Conservation (phyloP, 2,797 vertebrate species). For the Alcedo quadribrachys region DNA sequence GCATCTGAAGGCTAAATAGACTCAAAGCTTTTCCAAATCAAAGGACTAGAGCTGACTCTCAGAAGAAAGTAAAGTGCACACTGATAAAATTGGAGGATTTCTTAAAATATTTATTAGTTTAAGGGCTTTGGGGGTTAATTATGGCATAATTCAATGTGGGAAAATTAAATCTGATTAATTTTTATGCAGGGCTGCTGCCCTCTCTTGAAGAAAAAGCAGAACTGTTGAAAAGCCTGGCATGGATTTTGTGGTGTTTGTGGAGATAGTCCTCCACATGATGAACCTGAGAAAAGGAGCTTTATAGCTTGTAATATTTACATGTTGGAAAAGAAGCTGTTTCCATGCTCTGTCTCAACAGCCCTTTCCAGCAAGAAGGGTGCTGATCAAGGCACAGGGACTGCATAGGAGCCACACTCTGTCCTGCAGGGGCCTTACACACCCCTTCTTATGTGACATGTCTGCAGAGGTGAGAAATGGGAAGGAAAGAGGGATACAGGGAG, state of each 20-base stretch:
- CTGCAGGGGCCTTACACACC: not conserved
- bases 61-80: not conserved
- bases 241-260: not conserved
- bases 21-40: not conserved
- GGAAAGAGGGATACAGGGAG: not conserved
- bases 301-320: not conserved
- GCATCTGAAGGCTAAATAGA: not conserved
- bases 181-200: not conserved
- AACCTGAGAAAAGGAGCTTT: not conserved
- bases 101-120: not conserved
- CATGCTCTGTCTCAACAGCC: not conserved
- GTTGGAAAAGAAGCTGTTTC: not conserved
- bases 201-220: not conserved
- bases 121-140: not conserved
- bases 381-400: not conserved
- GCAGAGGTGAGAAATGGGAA: not conserved
- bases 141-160: not conserved
- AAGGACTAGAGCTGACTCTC: not conserved
- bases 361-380: not conserved
- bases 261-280: not conserved
- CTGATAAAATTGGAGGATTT: not conserved
- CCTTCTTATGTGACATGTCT: fast-evolving
- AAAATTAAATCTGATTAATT: not conserved
- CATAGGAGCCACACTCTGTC: fast-evolving
- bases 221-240: not conserved